Evolutionary conservation across 2,888 invertebrate genomes (phyloP).

Genomic region (Deroplatys truncata): DNA sequence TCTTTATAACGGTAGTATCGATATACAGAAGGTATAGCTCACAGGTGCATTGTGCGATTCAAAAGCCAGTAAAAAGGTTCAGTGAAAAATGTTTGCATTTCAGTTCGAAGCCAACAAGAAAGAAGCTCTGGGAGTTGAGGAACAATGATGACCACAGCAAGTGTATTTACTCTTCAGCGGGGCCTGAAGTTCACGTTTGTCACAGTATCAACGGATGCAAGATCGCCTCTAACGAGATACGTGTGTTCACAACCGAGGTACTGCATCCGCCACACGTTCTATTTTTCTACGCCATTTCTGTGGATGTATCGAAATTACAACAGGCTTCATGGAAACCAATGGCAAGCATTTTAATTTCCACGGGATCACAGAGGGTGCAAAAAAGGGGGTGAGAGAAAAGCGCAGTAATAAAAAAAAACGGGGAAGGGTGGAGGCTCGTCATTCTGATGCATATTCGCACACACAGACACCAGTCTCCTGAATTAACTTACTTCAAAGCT

Average conservation of each 20-base stretch:
- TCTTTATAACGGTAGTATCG: too few relatives aligned
- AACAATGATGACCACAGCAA: too few relatives aligned
- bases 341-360: background rate
- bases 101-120: too few relatives aligned
- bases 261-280: background rate
- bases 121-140: too few relatives aligned
- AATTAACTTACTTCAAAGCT: background rate
- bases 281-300: background rate
- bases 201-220: background rate
- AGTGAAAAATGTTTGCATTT: too few relatives aligned
- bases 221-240: background rate
- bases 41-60: too few relatives aligned
- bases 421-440: background rate
- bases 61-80: too few relatives aligned
- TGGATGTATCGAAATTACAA: background rate
- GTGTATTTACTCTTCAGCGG: too few relatives aligned
- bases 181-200: background rate
- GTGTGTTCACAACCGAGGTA: background rate
- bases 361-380: background rate
- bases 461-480: background rate
- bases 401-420: background rate
- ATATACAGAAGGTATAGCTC: too few relatives aligned
- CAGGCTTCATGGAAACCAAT: background rate
- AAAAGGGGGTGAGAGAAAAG: background rate
- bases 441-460: background rate